phyloP scores from a whole-genome alignment of 1,140 invertebrate genomes.

The Cataglyphis hispanica region DNA sequence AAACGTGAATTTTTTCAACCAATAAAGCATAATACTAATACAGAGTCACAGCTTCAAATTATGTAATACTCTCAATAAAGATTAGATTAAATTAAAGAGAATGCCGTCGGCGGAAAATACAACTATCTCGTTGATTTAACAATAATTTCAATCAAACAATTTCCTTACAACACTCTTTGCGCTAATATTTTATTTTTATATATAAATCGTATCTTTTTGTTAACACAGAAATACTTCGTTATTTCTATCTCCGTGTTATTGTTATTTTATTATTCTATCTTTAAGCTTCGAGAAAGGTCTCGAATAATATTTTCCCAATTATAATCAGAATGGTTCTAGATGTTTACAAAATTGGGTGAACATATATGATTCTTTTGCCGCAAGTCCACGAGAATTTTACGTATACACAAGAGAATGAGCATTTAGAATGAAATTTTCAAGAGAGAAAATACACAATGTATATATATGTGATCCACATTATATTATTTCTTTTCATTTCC shows the following conservation, averaged over 20 bases:
- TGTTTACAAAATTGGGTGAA: constrained; percentile 30
- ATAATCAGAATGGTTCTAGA: constrained; percentile 20
- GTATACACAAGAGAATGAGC: not conserved
- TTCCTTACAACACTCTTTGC: constrained; percentile 28
- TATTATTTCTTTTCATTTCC: constrained; percentile 36
- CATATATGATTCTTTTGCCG: constrained; percentile 27
- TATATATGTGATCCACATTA: not conserved
- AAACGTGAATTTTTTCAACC: not conserved
- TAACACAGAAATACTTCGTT: constrained; percentile 42
- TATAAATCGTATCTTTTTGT: constrained; percentile 40
- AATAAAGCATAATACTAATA: constrained; percentile 10
- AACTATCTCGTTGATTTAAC: constrained; percentile 42
- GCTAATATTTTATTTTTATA: constrained; percentile 40
- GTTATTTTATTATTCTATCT: constrained; percentile 34
- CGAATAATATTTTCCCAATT: not conserved
- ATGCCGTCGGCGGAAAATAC: not conserved
- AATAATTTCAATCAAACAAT: constrained; percentile 54
- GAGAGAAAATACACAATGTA: constrained; percentile 1
- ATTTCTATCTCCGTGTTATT: not conserved
- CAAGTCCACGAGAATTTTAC: constrained; percentile 3
- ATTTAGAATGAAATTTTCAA: constrained; percentile 19
- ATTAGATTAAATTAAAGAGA: constrained; percentile 32
- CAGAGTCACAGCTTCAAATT: not conserved
- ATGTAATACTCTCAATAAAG: constrained; percentile 16
- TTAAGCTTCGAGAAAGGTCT: constrained; percentile 15